A percentile compares a stretch with the other conserved stretches of the same genome.
These are phyloP conservation scores for Chauna torquata DNA, from an alignment of 2,113 vertebrate species.

Conservation along the genomic window DNA sequence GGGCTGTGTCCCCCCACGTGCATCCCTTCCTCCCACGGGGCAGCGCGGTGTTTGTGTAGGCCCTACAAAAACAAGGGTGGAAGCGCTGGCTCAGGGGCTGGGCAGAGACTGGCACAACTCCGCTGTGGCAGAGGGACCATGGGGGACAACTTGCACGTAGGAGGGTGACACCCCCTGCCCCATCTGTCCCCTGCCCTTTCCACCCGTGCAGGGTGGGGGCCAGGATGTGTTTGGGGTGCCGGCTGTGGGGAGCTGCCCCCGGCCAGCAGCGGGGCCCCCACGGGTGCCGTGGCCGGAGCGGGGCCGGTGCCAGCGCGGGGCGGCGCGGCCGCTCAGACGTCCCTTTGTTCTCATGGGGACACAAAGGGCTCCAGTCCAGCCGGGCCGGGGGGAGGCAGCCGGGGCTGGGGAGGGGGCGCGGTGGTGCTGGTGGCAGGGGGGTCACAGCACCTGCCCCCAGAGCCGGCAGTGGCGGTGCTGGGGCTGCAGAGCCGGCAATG, in stretches of 20 bases:
- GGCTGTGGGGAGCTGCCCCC: background rate
- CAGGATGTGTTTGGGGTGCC: background rate
- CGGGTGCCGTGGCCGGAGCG: background rate
- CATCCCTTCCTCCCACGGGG: background rate
- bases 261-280: background rate
- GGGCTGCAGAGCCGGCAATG: background rate
- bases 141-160: background rate
- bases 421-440: background rate
- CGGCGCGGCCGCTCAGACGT: slow-evolving; percentile 11
- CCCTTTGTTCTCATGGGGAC: slow-evolving; percentile 53
- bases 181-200: slow-evolving; percentile 59
- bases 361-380: slow-evolving; percentile 51
- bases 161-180: slow-evolving; percentile 8
- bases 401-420: background rate
- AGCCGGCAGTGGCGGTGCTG: background rate
- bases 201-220: background rate
- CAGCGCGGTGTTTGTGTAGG: background rate
- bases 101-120: background rate
- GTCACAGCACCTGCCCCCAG: background rate
- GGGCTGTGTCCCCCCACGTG: accelerated
- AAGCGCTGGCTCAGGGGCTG: background rate
- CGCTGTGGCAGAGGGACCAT: background rate
- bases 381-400: background rate
- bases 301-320: slow-evolving; percentile 10
- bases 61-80: background rate